Base-by-base conservation (phyloP, 2,113 vertebrate species). In the Vireo altiloquus region DNA sequence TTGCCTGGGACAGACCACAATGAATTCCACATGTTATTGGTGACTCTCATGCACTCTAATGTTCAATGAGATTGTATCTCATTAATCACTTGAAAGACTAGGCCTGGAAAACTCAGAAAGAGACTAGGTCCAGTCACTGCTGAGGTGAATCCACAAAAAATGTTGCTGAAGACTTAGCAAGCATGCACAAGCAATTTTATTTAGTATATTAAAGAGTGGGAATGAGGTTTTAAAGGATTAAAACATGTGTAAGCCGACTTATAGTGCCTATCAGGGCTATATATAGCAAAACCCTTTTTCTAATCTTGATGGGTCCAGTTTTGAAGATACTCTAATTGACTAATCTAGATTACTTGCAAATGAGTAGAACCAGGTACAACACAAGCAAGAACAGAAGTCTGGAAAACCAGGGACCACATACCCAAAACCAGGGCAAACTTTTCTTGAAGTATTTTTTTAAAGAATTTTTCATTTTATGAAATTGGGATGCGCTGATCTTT, bases 181-280 rank as follows among this genome's bases (percentile, higher is more conserved):
- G 2, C 8, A 52, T 59, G 75, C 37, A 66, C 22, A 77, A 74
- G 52, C 19, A 44, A 71, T 85, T 94, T 92, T 82, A 68, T 64
- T 79, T 85, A 60, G 49, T 65, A 50, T 85, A 78, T 50, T 80
- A 59, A 79, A 94, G 50, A 92, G 46, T 42, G 88, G 68, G 24
- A 95, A 13, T 50, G 33, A 93, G 90, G 79, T 56, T 96, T 92
- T 94, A 93, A 94, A 86, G 69, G 92, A 95, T 96, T 96, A 86
- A 77, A 86, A 77, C 59, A 49, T 18, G 35, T 54, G 37, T 94
- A 97, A 97, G 85, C 76, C 0, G 24, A 47, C 31, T 95, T 92
- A 81, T 0, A 78, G 44, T 2, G 2, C 86, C 82, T 93, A 44
- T 39, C 56, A 56, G 49, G 52, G 63, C 90, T 94, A 97, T 87